Conservation (phyloP, 2,888 invertebrate genomes). For the Chrysolina oricalcia region DNA sequence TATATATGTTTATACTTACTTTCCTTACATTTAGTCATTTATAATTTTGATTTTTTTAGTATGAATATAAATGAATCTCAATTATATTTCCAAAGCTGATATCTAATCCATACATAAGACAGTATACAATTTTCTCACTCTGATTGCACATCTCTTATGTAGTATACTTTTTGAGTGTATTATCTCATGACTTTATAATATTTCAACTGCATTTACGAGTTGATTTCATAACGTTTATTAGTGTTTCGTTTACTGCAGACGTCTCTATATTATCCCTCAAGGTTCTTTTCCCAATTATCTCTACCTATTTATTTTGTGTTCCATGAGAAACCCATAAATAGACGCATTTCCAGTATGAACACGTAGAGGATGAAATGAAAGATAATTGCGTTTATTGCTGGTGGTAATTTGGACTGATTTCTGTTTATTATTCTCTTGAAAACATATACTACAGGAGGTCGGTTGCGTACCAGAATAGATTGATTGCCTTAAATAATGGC, state of each 20-base stretch:
- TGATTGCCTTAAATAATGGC: constrained; percentile 8
- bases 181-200: too few species aligned
- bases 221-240: too few species aligned
- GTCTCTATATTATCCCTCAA: not conserved
- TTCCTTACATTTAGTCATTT: too few species aligned
- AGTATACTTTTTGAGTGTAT: too few species aligned
- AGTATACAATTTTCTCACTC: too few species aligned
- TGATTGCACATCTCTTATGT: too few species aligned
- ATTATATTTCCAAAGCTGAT: too few species aligned
- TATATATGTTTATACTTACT: too few species aligned
- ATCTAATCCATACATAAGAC: too few species aligned
- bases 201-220: too few species aligned
- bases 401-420: constrained; percentile 18
- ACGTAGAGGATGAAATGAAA: constrained; percentile 14
- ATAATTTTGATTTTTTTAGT: too few species aligned
- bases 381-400: constrained; percentile 18
- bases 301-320: not conserved
- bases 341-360: constrained; percentile 6
- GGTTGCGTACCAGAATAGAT: constrained; percentile 17
- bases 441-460: constrained; percentile 15
- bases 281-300: not conserved
- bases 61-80: too few species aligned
- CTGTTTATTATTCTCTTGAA: constrained; percentile 22
- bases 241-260: not conserved
- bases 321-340: not conserved